phyloP scores from a whole-genome alignment of 2,797 vertebrate genomes.

The Columba guinea region DNA sequence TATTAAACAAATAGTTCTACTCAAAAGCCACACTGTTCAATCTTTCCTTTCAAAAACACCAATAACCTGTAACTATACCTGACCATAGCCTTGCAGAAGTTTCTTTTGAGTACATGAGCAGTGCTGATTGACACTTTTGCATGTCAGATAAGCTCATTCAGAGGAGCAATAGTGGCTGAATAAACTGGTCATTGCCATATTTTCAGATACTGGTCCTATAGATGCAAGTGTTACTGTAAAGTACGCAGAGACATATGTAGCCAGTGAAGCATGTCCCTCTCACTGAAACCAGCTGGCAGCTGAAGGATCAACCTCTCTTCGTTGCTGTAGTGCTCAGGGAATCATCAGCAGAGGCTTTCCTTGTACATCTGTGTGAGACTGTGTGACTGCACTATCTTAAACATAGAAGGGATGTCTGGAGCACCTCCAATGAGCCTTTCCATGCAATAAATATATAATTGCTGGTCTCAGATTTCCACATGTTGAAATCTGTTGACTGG shows the following conservation, averaged over 20 bases:
- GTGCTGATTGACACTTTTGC: not conserved
- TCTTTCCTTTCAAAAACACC: not conserved
- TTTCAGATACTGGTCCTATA: not conserved
- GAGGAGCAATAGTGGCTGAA: not conserved
- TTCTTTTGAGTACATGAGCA: not conserved
- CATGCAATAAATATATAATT: not conserved
- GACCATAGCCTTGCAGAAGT: not conserved
- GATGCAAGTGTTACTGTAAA: not conserved
- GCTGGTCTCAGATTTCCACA: not conserved
- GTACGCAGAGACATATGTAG: not conserved
- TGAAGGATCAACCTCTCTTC: not conserved
- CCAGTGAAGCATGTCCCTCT: not conserved
- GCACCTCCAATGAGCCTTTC: not conserved
- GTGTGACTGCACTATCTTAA: not conserved
- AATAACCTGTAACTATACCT: not conserved
- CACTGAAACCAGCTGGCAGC: not conserved
- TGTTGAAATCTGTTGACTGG: not conserved
- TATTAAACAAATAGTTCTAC: not conserved
- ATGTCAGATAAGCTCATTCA: not conserved
- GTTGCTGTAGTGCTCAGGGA: not conserved
- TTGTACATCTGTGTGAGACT: not conserved
- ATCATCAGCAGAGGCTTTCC: not conserved
- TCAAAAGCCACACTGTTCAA: fast-evolving
- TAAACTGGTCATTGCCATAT: not conserved
- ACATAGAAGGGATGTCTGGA: not conserved